Evolutionary conservation across 1,140 invertebrate species (phyloP).

Genomic region (Hypothenemus hampei): DNA sequence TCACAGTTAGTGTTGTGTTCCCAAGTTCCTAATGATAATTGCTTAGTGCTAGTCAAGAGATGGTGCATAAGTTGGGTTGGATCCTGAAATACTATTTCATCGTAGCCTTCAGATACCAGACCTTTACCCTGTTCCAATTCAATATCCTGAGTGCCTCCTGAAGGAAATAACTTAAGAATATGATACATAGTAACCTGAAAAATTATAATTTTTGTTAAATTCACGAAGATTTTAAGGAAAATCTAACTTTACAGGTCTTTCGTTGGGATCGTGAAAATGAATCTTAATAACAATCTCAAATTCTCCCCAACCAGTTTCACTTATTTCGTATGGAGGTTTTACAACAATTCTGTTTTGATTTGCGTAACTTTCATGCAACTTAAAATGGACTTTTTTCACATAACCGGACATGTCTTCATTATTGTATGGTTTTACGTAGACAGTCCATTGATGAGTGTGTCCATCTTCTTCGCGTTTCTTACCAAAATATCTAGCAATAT

Average conservation of each 20-base stretch:
- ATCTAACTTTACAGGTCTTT: slow-evolving; percentile 87
- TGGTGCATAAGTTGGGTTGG: slow-evolving; percentile 92
- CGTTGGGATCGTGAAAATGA: slow-evolving; percentile 95
- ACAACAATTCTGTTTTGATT: slow-evolving; percentile 90
- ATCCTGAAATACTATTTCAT: slow-evolving; percentile 97
- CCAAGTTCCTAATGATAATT: slow-evolving; percentile 68
- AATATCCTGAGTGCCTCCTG: slow-evolving; percentile 51
- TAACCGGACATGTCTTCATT: slow-evolving; percentile 94
- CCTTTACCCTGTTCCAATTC: slow-evolving; percentile 71
- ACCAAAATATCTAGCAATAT: slow-evolving; percentile 91
- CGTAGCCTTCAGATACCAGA: slow-evolving; percentile 90
- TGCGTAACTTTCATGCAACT: slow-evolving; percentile 95
- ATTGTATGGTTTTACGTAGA: slow-evolving; percentile 92
- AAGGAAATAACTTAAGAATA: slow-evolving; percentile 92
- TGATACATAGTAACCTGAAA: slow-evolving; percentile 92
- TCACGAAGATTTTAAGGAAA: slow-evolving; percentile 1
- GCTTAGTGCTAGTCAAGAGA: slow-evolving; percentile 70
- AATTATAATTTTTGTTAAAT: not conserved
- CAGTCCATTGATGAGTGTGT: slow-evolving; percentile 98
- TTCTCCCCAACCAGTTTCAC: slow-evolving; percentile 99
- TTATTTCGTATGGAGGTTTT: slow-evolving; percentile 95
- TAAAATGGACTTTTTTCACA: slow-evolving; percentile 96
- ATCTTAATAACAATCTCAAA: slow-evolving; percentile 99
- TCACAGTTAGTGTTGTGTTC: slow-evolving; percentile 90
- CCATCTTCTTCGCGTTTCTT: slow-evolving; percentile 98